Conservation (phyloP, 2,888 invertebrate species). For the Heliconius cydno region DNA sequence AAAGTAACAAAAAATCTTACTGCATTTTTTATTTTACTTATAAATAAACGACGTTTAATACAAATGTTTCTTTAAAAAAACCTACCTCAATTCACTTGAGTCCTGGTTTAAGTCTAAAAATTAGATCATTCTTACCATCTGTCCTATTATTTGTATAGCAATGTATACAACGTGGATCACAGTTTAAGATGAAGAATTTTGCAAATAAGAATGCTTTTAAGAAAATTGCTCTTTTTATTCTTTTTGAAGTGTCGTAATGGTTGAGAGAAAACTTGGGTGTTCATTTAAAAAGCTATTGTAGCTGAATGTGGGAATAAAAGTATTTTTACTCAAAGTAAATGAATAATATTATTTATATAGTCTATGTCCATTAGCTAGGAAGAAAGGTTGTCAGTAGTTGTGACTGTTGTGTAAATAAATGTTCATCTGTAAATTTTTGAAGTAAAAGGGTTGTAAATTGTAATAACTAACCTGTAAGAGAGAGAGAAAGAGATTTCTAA, state of each 20-base stretch:
- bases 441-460: not conserved
- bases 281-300: slow-evolving; percentile 17
- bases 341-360: slow-evolving; percentile 6
- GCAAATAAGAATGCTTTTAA: slow-evolving; percentile 27
- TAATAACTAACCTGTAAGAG: not conserved
- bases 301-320: slow-evolving; percentile 7
- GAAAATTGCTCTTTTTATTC: slow-evolving; percentile 28
- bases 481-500: not conserved
- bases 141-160: not conserved
- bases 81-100: no score
- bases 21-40: not conserved
- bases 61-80: not conserved
- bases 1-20: not conserved
- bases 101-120: not conserved
- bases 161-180: slow-evolving; percentile 2
- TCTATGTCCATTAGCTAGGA: not conserved
- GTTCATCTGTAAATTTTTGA: not conserved
- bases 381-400: not conserved
- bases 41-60: not conserved
- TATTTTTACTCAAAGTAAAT: not conserved
- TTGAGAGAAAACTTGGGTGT: slow-evolving; percentile 22
- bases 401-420: not conserved
- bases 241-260: slow-evolving; percentile 28
- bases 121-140: not conserved
- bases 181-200: slow-evolving; percentile 16